Evolutionary conservation across 1,140 invertebrate genomes (phyloP), one percentile per base, ranked within the genome.

Genomic region (Neodiprion lecontei): DNA sequence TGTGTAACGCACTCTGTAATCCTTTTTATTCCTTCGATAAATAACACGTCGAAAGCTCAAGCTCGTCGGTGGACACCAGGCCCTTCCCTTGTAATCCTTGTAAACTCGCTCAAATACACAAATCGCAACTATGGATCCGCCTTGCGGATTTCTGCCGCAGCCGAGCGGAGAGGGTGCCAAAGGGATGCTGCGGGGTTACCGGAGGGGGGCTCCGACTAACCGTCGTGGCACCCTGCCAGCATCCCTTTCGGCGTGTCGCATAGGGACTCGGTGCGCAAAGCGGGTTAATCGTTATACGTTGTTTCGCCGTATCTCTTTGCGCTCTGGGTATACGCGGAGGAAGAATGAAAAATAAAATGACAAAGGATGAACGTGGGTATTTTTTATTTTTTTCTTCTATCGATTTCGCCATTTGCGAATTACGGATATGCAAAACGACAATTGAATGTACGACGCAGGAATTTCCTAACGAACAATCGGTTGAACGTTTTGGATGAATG

Each of bases 101-200:
- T 61, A 61, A 61, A 61, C 53, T 61, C 53, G 5, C 11, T 17
- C 5, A 61, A 14, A 14, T 61, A 14, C 53, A 61, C 53, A 61
- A 61, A 61, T 61, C 53, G 53, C 53, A 17, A 61, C 53, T 61
- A 61, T 61, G 53, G 53, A 61, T 61, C 53, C 53, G 11, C 53
- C 3, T 5, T 3, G 53, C 53, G 53, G 53, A 61, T 9, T 17
- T 12, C 11, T 17, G 53, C 11, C 53, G 53, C 53, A 61, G 53
- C 53, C 11, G 53, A 9, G 53, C 11, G 8, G 53, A 12, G 53
- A 40, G 4, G 53, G 53, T 61, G 53, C 53, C 53, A 61, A 61
- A 17, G 53, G 53, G 53, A 12, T 61, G 53, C 53, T 61, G 53
- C 53, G 53, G 53, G 53, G 53, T 61, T 17, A 9, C 53, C 11